Conservation (phyloP, 2,888 invertebrate species). For the Drosophila anomelani region DNA sequence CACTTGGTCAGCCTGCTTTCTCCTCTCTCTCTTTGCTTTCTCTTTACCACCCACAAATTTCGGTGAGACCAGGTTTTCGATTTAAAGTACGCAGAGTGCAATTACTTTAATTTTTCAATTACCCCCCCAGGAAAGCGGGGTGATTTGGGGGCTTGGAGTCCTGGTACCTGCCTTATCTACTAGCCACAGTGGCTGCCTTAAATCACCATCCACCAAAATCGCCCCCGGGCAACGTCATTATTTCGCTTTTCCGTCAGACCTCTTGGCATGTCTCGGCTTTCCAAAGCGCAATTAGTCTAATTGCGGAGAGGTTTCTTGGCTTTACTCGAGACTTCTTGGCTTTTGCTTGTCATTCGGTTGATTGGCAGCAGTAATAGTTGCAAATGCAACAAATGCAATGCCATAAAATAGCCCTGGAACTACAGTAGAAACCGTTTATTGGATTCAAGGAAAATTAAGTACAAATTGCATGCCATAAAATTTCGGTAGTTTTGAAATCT, state of each 20-base stretch:
- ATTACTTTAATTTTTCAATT: slow-evolving; percentile 26
- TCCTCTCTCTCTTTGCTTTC: slow-evolving; percentile 6
- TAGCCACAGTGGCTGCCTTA: slow-evolving; percentile 34
- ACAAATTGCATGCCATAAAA: too few relatives aligned
- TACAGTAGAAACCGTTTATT: not conserved
- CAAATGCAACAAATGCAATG: slow-evolving; percentile 14
- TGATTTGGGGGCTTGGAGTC: not conserved
- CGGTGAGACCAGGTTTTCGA: slow-evolving; percentile 25
- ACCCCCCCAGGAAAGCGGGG: not conserved
- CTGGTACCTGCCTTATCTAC: slow-evolving; percentile 61
- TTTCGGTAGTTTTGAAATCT: not conserved
- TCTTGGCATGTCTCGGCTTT: slow-evolving; percentile 23
- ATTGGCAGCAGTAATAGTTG: slow-evolving; percentile 32
- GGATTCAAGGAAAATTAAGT: not conserved
- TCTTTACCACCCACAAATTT: slow-evolving; percentile 14
- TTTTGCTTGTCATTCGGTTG: slow-evolving; percentile 33
- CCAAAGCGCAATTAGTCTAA: slow-evolving; percentile 66
- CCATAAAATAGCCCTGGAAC: slow-evolving; percentile 2
- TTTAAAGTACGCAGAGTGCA: slow-evolving; percentile 22
- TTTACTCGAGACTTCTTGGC: slow-evolving; percentile 6
- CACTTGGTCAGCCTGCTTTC: slow-evolving; percentile 1
- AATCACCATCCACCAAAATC: slow-evolving; percentile 24
- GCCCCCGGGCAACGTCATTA: slow-evolving; percentile 12
- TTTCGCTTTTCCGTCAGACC: slow-evolving; percentile 20
- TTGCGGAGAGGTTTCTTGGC: slow-evolving; percentile 47